These are phyloP conservation scores for Drosophila stalkeri DNA, from an alignment of 2,888 invertebrate genomes.

Conservation along the genomic window DNA sequence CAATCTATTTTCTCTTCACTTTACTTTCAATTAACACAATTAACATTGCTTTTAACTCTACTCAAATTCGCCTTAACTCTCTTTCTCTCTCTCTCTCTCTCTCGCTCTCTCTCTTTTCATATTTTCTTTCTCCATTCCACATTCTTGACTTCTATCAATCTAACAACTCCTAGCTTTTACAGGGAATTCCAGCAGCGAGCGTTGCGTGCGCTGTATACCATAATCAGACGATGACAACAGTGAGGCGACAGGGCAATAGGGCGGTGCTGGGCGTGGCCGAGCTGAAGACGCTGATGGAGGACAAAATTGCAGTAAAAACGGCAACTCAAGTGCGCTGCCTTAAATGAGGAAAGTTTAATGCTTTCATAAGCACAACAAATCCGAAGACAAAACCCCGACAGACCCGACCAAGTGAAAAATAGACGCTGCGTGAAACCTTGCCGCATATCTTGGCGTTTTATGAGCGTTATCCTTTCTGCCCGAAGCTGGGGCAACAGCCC, in stretches of 20 bases:
- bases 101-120: no score
- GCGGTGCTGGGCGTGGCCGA: neutral
- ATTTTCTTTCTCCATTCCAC: neutral
- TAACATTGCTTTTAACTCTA: neutral
- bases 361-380: conserved; percentile 81
- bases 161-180: neutral
- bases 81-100: no score
- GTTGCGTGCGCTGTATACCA: conserved; percentile 54
- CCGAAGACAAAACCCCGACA: conserved; percentile 65
- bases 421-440: conserved; percentile 74
- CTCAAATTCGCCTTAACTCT: neutral
- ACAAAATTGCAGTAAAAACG: conserved; percentile 80
- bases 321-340: conserved; percentile 78
- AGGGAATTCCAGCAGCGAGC: conserved; percentile 32
- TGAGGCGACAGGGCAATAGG: conserved; percentile 15
- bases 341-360: conserved; percentile 82
- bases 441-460: conserved; percentile 77
- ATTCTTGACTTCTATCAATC: neutral
- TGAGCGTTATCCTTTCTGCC: conserved; percentile 69
- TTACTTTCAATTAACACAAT: neutral
- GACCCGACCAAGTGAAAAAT: conserved; percentile 68
- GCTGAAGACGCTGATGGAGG: conserved; percentile 50
- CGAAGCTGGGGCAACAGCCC: conserved; percentile 22
- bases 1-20: neutral
- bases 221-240: conserved; percentile 64